Evolutionary conservation across 92 coral and sea anemone genomes (phyloP).

Genomic region (Plumapathes pennacea): DNA sequence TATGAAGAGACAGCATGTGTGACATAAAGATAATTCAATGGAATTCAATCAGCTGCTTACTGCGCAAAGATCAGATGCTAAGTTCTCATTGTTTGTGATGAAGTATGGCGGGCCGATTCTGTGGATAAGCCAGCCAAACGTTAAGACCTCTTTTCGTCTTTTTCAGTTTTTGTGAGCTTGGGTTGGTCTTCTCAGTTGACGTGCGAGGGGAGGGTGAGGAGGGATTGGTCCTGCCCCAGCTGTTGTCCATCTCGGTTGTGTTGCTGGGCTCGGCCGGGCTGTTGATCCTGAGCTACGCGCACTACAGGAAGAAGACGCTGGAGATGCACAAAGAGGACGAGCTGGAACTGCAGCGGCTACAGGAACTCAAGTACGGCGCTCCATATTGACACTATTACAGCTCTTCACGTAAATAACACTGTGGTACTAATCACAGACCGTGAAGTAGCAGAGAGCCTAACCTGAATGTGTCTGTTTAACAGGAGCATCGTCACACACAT

Average conservation of each 20-base stretch:
- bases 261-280: constrained; percentile 43
- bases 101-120: background rate
- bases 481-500: constrained; percentile 1
- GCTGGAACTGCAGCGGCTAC: constrained; percentile 62
- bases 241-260: constrained; percentile 48
- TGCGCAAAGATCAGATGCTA: background rate
- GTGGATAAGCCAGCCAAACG: too few species aligned
- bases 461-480: too few species aligned
- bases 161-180: constrained; percentile 68
- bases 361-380: constrained; percentile 75
- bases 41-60: too few species aligned
- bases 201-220: constrained; percentile 35
- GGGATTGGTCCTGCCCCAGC: constrained; percentile 45
- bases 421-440: too few species aligned
- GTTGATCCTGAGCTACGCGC: constrained; percentile 51
- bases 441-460: too few species aligned
- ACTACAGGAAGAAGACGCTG: constrained; percentile 63
- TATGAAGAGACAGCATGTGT: too few species aligned
- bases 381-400: too few species aligned
- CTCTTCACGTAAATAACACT: too few species aligned
- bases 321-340: constrained; percentile 64
- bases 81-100: background rate
- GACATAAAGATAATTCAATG: too few species aligned
- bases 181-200: constrained; percentile 59
- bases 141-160: background rate